Base-by-base conservation (phyloP, 2,797 vertebrate genomes). In the Chrysolophus pictus region DNA sequence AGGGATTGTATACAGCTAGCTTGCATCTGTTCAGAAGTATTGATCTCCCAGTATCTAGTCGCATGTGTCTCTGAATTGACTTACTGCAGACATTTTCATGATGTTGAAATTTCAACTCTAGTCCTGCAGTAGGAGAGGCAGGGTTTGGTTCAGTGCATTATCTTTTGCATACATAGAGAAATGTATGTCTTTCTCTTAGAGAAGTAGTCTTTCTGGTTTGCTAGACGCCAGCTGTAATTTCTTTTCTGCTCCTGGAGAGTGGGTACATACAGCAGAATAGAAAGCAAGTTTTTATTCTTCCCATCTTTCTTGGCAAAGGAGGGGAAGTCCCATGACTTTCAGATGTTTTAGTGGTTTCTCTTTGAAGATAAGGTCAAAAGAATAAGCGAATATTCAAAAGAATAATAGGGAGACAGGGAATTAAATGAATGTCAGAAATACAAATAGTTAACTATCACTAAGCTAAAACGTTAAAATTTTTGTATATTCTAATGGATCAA, bases 241-340 rank as follows among this genome's bases (percentile, higher is more conserved):
- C n/a, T 65, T 8, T 78, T 24, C 14, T 31, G 51, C 17, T 79
- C 41, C 68, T 51, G 44, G 47, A 68, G 49, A 82, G 11, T 33
- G 56, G 37, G 58, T 39, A 35, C 5, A 17, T 33, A 15, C 4
- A 15, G 41, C 41, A 77, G 63, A 89, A 92, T 11, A 83, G 55
- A 91, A 91, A 84, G 59, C 28, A 22, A 5, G 11, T 74, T 73
- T 89, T 29, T 87, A 24, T 87, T 91, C 26, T 69, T 68, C n/a
- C 11, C 3, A 4, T 4, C 31, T 82, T 29, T 75, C 35, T 76
- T 83, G 60, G 31, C 67, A 59, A 77, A 69, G 39, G 49, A 85
- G 28, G 11, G 11, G 12, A 70, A 70, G 53, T 80, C 93, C 77
- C 77, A 24, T 95, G 94, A 91, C 51, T 93, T 41, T 75, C 65